These are phyloP conservation scores for Enteromius paludinosus DNA, from an alignment of 2,797 vertebrate species.

Conservation along the genomic window DNA sequence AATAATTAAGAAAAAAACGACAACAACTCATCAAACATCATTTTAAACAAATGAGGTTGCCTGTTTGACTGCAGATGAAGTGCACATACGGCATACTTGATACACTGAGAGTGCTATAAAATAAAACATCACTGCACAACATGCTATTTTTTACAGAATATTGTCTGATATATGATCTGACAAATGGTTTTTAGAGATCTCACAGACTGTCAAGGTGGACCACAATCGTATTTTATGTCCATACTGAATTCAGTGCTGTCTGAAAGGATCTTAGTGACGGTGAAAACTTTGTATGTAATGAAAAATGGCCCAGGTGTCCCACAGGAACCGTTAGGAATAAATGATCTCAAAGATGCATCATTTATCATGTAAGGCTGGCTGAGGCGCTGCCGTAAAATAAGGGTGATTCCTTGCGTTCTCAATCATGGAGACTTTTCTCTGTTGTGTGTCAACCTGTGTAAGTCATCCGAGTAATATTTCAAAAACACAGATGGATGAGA, in stretches of 20 bases:
- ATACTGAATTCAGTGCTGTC: background rate
- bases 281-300: background rate
- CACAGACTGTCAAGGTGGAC: background rate
- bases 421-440: constrained; percentile 6
- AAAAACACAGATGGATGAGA: constrained; percentile 11
- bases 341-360: background rate
- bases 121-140: background rate
- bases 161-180: background rate
- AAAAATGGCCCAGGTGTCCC: constrained; percentile 19
- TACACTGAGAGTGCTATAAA: background rate
- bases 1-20: background rate
- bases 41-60: background rate
- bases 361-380: background rate
- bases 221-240: background rate
- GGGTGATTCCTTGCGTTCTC: background rate
- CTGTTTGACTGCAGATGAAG: constrained; percentile 17
- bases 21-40: background rate
- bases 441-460: background rate
- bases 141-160: background rate
- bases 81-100: background rate
- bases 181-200: constrained; percentile 13
- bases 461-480: background rate
- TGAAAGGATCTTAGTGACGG: background rate
- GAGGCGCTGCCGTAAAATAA: constrained; percentile 1
- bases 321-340: background rate